Conservation (phyloP, 2,797 vertebrate genomes). For the Chromis chromis region DNA sequence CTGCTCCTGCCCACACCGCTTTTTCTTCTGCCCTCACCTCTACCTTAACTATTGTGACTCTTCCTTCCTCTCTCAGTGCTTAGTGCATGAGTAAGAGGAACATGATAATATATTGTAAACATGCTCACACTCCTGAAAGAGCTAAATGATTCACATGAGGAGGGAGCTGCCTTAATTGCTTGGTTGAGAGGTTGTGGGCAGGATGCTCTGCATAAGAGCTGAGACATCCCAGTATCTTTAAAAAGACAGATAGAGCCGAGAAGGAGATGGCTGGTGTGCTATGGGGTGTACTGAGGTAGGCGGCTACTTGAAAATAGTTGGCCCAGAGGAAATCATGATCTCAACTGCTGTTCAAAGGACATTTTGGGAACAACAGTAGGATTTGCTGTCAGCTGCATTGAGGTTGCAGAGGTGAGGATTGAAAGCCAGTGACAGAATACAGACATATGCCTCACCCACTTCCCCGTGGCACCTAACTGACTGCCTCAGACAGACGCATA, state of each 20-base stretch:
- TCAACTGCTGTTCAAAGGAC: conserved; percentile 55
- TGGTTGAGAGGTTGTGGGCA: conserved; percentile 52
- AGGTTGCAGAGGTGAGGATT: conserved; percentile 54
- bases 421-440: conserved; percentile 59
- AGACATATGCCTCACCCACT: conserved; percentile 55
- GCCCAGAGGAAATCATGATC: conserved; percentile 57
- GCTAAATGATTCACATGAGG: conserved; percentile 53
- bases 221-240: conserved; percentile 33
- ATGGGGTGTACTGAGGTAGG: conserved; percentile 35
- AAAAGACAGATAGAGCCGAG: background rate
- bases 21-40: conserved; percentile 21
- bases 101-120: conserved; percentile 65
- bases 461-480: conserved; percentile 61
- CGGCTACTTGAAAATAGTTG: conserved; percentile 24
- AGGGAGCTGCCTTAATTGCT: conserved; percentile 58
- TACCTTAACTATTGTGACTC: conserved; percentile 31
- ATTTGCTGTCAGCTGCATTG: conserved; percentile 59
- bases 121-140: conserved; percentile 45
- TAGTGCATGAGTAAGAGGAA: conserved; percentile 37
- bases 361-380: conserved; percentile 55
- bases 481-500: conserved; percentile 57
- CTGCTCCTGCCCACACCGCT: conserved; percentile 13
- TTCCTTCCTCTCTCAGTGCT: conserved; percentile 4
- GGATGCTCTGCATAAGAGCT: conserved; percentile 40
- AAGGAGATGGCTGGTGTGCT: conserved; percentile 26